Base-by-base conservation (phyloP, 2,888 invertebrate species). In the Pomacea canaliculata region DNA sequence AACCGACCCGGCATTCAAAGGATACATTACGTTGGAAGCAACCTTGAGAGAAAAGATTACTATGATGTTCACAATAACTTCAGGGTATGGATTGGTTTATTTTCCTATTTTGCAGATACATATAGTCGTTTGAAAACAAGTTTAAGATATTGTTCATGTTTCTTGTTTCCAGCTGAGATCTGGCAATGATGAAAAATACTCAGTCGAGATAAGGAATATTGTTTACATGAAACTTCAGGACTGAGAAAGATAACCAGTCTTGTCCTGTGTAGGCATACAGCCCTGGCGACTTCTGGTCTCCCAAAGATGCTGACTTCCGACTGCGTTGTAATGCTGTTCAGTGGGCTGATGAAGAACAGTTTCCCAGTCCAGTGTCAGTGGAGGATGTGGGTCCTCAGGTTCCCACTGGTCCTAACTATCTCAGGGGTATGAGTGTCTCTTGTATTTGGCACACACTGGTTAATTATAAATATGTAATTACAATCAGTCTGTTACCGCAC, bases 351-450 rank as follows among this genome's bases (percentile, higher is more conserved):
- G 37, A 59, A 9, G 69, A 78, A 7, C 78, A 80, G 51, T 83
- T 84, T 68, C 71, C 70, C n/a, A 66, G 72, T 62, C 82, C 81
- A 0, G 66, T 80, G n/a, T 76, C 79, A 27, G 73, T 79, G 65
- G 71, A 73, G n/a, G 70, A 83, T 19, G 80, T 82, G 9, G 85
- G 85, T 37, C 82, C 83, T 4, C 76, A 79, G 16, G 69, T 70
- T 60, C 75, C 68, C n/a, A 78, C 83, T 9, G 85, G 83, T 16
- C 85, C 83, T 9, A 56, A 60, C 19, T 83, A 82, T 60, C 37
- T 78, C 19, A 46, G 46, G 12, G 46, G 74, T 70, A 19, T 37
- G 67, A 56, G 4, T 37, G 37, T 37, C 37, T 37, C 37, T 37
- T 37, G 37, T 5, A 5, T 5, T 37, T 3, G 37, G 37, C 37